Evolutionary conservation across 2,797 vertebrate genomes (phyloP), one percentile per base, ranked within the genome.

Genomic region (Balearica regulorum): DNA sequence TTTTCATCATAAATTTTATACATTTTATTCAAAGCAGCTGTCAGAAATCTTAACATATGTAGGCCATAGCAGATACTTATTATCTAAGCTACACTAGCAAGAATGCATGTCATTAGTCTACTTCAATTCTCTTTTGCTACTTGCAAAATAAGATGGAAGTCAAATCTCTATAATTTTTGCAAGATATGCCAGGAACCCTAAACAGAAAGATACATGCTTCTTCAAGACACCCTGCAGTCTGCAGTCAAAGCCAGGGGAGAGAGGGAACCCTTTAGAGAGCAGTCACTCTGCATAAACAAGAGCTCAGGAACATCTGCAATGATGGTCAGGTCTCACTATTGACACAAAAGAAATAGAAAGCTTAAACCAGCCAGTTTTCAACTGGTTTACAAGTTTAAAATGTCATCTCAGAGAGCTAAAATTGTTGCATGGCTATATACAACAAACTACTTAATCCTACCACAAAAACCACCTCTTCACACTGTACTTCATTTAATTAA

Each of bases 61-160:
- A 94, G 73, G 83, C 35, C 80, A 89, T 5, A 84, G 78, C 58
- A 84, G 61, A 51, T 25, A 60, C 25, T 80, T 72, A 55, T 37
- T 84, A 83, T 35, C 87, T 89, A 43, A 84, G 75, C 54, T 87
- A 68, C 2, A 2, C 73, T 0, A 83, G 41, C 65, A 96, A 14
- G 61, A 61, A 86, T 57, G 69, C 72, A 53, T 89, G 72, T 87
- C 72, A 91, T 87, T 92, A 81, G 49, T 76, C 91, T 87, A 93
- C 54, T 91, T 93, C 54, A 64, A 10, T 75, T 87, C 69, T 89
- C 48, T 80, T 78, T 16, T 54, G 37, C 84, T 87, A 54, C 79
- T 73, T 89, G 84, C 68, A 89, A 87, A 93, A 31, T 12, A 89
- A 1, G 0, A 48, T 66, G 24, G 41, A 89, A 82, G 28, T 48